A percentile compares a stretch with the other conserved stretches of the same genome.
Conservation (phyloP, 2,113 vertebrate genomes). For the Nothobranchius kuhntae region DNA sequence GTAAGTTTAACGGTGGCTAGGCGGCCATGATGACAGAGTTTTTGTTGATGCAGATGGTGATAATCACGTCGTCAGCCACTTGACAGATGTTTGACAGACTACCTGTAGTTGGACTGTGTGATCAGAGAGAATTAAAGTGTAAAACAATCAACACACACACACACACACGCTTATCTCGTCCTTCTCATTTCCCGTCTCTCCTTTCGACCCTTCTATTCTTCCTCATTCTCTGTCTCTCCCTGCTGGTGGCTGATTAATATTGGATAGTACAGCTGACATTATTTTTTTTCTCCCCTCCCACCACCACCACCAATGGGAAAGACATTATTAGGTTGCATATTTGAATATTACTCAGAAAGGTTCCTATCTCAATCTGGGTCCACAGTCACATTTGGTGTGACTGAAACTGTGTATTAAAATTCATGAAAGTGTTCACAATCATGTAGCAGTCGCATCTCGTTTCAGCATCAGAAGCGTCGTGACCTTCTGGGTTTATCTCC, state of each 20-base stretch:
- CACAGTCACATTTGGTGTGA: background rate
- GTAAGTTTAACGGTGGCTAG: slow-evolving; percentile 1
- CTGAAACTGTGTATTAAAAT: slow-evolving; percentile 6
- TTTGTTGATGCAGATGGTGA: slow-evolving; percentile 21
- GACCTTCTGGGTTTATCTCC: slow-evolving; percentile 12
- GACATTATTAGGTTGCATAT: slow-evolving; percentile 23
- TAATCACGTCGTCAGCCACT: slow-evolving; percentile 37
- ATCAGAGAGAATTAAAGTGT: slow-evolving; percentile 39
- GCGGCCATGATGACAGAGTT: background rate
- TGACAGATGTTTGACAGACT: slow-evolving; percentile 51
- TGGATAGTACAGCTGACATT: slow-evolving; percentile 35
- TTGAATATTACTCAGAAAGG: slow-evolving; percentile 25
- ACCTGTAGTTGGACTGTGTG: slow-evolving; percentile 39
- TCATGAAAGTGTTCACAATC: background rate
- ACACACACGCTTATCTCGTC: background rate
- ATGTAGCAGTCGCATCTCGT: slow-evolving; percentile 4
- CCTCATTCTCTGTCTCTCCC: slow-evolving; percentile 49
- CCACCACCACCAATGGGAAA: background rate
- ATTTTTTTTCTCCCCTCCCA: background rate
- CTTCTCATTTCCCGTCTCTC: background rate
- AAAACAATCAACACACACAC: slow-evolving; percentile 31
- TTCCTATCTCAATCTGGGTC: background rate
- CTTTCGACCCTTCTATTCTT: slow-evolving; percentile 11
- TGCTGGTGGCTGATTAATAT: slow-evolving; percentile 68
- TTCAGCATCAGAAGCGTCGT: slow-evolving; percentile 17